Conservation (phyloP, 1,140 invertebrate species). For the Polypedilum pembai region DNA sequence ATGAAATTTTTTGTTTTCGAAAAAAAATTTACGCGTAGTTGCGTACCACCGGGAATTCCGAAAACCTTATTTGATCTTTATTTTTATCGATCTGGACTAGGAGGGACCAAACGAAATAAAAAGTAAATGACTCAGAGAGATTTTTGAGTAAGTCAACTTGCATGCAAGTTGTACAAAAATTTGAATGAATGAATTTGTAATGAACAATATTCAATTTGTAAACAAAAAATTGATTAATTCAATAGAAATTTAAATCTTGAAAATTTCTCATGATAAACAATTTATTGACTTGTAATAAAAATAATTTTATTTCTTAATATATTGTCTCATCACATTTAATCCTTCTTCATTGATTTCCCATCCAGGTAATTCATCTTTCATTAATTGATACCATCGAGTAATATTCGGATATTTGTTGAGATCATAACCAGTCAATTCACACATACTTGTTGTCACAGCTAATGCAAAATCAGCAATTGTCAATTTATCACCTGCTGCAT, state of each 20-base stretch:
- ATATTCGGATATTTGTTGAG: slow-evolving; percentile 28
- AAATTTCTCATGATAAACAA: not conserved
- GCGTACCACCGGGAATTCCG: no score
- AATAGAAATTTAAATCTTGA: not conserved
- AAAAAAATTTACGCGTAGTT: no score
- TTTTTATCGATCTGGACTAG: no score
- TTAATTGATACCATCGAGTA: slow-evolving; percentile 36
- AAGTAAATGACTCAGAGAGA: no score
- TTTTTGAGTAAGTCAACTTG: no score
- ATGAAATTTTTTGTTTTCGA: no score
- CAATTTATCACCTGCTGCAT: slow-evolving; percentile 45
- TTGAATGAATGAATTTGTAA: no score
- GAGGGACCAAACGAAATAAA: no score
- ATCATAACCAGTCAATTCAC: slow-evolving; percentile 16
- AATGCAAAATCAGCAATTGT: slow-evolving; percentile 53
- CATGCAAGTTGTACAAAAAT: no score
- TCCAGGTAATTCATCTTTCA: slow-evolving; percentile 42
- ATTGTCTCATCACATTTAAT: slow-evolving; percentile 38
- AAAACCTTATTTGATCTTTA: no score
- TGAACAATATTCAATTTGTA: not conserved
- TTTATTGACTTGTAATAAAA: not conserved
- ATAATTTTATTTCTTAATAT: not conserved
- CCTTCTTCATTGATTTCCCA: slow-evolving; percentile 47
- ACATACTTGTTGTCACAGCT: slow-evolving; percentile 40
- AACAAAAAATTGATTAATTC: not conserved